Conservation (phyloP, 1,140 invertebrate genomes). For the Musca domestica region DNA sequence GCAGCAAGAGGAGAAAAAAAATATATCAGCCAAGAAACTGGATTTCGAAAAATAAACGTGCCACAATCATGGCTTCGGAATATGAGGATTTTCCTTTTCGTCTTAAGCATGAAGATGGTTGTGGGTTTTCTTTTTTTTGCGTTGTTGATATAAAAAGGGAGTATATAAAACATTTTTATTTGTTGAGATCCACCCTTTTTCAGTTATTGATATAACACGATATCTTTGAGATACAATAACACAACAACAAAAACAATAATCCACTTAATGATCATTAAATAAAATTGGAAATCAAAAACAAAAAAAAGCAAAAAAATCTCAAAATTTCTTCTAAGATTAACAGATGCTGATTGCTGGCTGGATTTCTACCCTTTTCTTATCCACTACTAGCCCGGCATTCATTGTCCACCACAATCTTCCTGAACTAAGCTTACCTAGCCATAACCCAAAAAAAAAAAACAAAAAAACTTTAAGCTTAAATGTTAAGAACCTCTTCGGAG, state of each 20-base stretch:
- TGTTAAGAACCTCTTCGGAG: too few relatives aligned
- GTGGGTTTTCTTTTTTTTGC: neutral
- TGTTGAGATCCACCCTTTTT: constrained; percentile 48
- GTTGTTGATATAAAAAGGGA: constrained; percentile 1
- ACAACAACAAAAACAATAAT: too few relatives aligned
- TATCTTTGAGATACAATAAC: constrained; percentile 32
- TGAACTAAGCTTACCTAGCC: too few relatives aligned
- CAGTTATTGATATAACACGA: constrained; percentile 53
- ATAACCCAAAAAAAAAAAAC: too few relatives aligned
- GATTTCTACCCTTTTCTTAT: too few relatives aligned
- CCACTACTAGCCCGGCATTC: too few relatives aligned
- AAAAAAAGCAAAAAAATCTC: constrained; percentile 4
- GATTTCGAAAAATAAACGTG: constrained; percentile 10
- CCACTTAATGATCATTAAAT: neutral
- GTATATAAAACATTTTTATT: constrained; percentile 23
- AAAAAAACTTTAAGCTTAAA: too few relatives aligned
- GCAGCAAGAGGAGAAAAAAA: neutral
- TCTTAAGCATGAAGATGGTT: neutral
- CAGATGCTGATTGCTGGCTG: constrained; percentile 6
- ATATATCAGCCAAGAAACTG: neutral
- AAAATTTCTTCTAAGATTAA: constrained; percentile 5
- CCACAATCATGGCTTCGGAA: neutral
- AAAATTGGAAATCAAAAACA: neutral
- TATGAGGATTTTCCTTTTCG: neutral
- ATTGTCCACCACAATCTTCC: too few relatives aligned